Conservation (phyloP, 2,797 vertebrate species). For the Diglossa cyanea region DNA sequence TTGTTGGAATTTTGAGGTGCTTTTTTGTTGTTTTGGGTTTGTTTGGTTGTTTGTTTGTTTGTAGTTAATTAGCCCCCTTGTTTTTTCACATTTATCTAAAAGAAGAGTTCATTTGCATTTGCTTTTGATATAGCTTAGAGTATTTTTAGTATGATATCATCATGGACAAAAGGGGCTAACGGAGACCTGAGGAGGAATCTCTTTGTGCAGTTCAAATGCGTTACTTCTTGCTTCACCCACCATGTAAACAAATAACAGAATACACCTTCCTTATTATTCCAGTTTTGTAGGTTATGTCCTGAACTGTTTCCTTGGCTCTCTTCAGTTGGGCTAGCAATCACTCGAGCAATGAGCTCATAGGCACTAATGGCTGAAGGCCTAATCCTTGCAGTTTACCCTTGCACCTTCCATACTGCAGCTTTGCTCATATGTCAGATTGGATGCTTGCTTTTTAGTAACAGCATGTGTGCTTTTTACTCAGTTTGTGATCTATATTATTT, state of each 20-base stretch:
- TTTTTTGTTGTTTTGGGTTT: background rate
- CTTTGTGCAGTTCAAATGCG: background rate
- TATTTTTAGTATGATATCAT: background rate
- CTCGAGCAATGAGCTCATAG: background rate
- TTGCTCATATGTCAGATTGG: background rate
- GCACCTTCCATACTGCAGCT: background rate
- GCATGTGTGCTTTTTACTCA: background rate
- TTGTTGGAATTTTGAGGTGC: background rate
- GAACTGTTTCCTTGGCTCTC: background rate
- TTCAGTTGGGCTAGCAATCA: background rate
- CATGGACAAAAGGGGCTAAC: background rate
- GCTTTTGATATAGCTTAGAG: background rate
- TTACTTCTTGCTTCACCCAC: background rate
- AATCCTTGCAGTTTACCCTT: background rate
- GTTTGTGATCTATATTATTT: background rate
- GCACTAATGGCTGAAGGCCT: background rate
- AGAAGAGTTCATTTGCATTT: background rate
- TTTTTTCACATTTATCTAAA: background rate
- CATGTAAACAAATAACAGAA: background rate
- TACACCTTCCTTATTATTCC: background rate
- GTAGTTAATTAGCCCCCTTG: background rate
- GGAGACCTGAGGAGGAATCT: background rate
- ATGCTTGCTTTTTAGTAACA: background rate
- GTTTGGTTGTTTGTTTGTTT: background rate
- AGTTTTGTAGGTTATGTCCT: background rate